Conservation (phyloP, 2,797 vertebrate genomes). For the Ispidina picta region DNA sequence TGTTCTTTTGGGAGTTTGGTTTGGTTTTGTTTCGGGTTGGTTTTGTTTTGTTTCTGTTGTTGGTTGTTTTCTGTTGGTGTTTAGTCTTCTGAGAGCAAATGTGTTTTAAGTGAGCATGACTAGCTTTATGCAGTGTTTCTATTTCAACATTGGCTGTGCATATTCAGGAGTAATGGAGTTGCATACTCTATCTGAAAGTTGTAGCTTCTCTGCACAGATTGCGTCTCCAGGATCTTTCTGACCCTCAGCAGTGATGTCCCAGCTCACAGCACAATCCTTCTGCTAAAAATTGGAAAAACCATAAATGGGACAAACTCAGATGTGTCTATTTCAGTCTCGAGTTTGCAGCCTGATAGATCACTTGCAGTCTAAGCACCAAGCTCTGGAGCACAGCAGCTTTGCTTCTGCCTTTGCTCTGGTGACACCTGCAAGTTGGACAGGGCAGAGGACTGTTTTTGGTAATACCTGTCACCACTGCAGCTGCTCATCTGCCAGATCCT, state of each 20-base stretch:
- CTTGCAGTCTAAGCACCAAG: neutral
- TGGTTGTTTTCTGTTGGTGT: too few relatives aligned
- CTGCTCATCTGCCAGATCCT: neutral
- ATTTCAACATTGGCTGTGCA: neutral
- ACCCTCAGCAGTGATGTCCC: neutral
- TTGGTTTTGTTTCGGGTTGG: neutral
- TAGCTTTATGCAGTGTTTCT: neutral
- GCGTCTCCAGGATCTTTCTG: neutral
- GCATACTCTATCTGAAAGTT: neutral
- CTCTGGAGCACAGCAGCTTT: neutral
- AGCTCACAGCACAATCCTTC: neutral
- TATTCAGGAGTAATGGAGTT: neutral
- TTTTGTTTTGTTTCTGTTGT: too few relatives aligned
- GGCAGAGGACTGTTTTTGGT: neutral
- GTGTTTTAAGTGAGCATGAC: neutral
- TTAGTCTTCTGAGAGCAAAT: neutral
- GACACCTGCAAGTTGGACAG: neutral
- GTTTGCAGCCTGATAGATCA: neutral
- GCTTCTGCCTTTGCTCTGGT: neutral
- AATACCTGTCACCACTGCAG: neutral
- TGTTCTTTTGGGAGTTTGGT: too few relatives aligned
- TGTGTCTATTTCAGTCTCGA: neutral
- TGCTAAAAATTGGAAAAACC: neutral
- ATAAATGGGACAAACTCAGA: neutral
- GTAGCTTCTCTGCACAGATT: neutral